phyloP scores from a whole-genome alignment of 2,797 vertebrate genomes.

The Rhinella marina region DNA sequence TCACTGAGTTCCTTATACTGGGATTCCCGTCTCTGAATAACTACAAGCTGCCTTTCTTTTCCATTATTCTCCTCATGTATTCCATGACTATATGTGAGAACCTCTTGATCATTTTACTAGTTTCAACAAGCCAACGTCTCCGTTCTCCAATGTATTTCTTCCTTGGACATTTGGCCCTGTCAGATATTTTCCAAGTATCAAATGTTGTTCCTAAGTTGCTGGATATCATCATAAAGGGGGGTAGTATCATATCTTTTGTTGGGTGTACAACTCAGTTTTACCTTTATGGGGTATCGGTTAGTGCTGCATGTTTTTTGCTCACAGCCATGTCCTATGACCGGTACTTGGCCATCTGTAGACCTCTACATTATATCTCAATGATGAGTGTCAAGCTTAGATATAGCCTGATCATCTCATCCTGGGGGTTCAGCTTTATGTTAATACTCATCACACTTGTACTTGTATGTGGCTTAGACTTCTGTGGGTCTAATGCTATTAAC shows the following conservation, averaged over 20 bases:
- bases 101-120: not conserved
- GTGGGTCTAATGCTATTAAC: not conserved
- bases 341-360: slow-evolving; percentile 10
- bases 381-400: not conserved
- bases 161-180: not conserved
- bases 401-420: not conserved
- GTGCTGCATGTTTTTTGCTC: not conserved
- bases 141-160: slow-evolving; percentile 8
- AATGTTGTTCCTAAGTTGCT: not conserved
- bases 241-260: not conserved
- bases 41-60: slow-evolving; percentile 2
- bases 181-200: not conserved
- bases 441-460: not conserved
- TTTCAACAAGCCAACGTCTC: not conserved
- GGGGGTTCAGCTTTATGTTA: not conserved
- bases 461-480: not conserved
- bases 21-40: not conserved
- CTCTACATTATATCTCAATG: not conserved
- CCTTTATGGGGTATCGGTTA: not conserved
- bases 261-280: not conserved
- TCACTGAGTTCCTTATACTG: not conserved
- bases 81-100: not conserved
- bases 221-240: not conserved
- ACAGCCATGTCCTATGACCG: slow-evolving; percentile 15
- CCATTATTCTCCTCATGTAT: not conserved